Evolutionary conservation across 1,140 invertebrate genomes (phyloP).

Genomic region (Drosophila subpulchrella): DNA sequence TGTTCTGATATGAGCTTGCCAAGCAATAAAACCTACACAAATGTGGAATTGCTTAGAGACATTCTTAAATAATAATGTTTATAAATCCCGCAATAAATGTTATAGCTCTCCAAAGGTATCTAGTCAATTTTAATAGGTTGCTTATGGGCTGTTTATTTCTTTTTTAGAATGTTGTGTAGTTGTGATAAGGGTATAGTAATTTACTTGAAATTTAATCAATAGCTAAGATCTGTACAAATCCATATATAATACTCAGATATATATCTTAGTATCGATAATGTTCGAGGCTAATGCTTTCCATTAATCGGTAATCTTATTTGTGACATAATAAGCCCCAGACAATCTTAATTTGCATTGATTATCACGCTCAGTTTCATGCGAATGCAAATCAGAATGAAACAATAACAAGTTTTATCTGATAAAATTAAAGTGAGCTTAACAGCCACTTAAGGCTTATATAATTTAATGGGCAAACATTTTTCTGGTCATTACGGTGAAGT

Average conservation of each 20-base stretch:
- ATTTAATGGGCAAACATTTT: slow-evolving; percentile 58
- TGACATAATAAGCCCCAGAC: neutral
- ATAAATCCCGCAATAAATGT: neutral
- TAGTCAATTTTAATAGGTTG: neutral
- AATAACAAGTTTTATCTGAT: slow-evolving; percentile 50
- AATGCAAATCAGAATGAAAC: slow-evolving; percentile 5
- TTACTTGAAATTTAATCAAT: too few species aligned
- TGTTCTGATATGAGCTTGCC: slow-evolving; percentile 9
- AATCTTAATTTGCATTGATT: slow-evolving; percentile 34
- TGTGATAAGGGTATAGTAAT: neutral
- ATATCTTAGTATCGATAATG: neutral
- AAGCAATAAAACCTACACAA: slow-evolving; percentile 11
- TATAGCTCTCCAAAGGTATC: neutral
- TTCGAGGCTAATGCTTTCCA: too few species aligned
- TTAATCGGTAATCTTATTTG: slow-evolving; percentile 2
- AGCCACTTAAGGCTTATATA: slow-evolving; percentile 52
- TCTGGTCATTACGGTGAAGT: slow-evolving; percentile 28
- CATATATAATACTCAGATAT: neutral
- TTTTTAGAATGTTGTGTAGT: too few species aligned
- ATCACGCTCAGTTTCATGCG: slow-evolving; percentile 3
- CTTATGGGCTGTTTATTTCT: neutral
- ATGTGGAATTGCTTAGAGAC: too few species aligned
- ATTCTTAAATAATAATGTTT: too few species aligned
- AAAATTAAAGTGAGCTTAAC: slow-evolving; percentile 44
- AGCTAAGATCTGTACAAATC: too few species aligned